These are phyloP conservation scores for Poecilia wingei DNA, from an alignment of 2,797 vertebrate genomes.

Conservation along the genomic window DNA sequence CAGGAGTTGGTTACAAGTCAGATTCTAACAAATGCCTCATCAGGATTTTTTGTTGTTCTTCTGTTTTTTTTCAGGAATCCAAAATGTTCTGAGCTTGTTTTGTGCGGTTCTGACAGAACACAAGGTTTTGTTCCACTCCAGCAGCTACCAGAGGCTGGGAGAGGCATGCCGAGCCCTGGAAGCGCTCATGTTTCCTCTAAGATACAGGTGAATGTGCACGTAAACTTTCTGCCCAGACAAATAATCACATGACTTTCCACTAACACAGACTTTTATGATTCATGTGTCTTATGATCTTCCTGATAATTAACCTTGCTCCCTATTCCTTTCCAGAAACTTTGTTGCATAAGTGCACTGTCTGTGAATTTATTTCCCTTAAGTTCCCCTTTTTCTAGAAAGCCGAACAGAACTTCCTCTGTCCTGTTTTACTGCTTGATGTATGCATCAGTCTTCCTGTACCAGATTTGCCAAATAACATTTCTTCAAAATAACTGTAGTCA, in stretches of 20 bases:
- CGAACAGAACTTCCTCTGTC: background rate
- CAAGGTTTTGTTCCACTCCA: slow-evolving; percentile 97
- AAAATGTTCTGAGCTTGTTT: slow-evolving; percentile 95
- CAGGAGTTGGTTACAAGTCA: slow-evolving; percentile 28
- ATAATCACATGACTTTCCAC: slow-evolving; percentile 38
- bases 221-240: background rate
- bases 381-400: background rate
- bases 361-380: background rate
- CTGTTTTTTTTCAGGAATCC: slow-evolving; percentile 87
- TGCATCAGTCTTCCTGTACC: background rate
- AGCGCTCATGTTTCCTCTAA: slow-evolving; percentile 97
- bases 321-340: slow-evolving; percentile 22
- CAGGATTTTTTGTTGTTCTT: slow-evolving; percentile 33
- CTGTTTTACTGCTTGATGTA: background rate
- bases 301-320: slow-evolving; percentile 47
- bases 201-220: slow-evolving; percentile 88
- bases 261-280: slow-evolving; percentile 12
- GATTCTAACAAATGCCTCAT: slow-evolving; percentile 48
- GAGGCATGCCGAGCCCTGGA: slow-evolving; percentile 95
- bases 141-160: slow-evolving; percentile 95
- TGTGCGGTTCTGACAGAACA: slow-evolving; percentile 98
- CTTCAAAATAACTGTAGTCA: background rate
- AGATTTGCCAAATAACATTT: background rate
- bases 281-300: slow-evolving; percentile 10
- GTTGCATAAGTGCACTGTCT: background rate